phyloP scores from a whole-genome alignment of 2,113 vertebrate genomes.

The Tachysurus fulvidraco region DNA sequence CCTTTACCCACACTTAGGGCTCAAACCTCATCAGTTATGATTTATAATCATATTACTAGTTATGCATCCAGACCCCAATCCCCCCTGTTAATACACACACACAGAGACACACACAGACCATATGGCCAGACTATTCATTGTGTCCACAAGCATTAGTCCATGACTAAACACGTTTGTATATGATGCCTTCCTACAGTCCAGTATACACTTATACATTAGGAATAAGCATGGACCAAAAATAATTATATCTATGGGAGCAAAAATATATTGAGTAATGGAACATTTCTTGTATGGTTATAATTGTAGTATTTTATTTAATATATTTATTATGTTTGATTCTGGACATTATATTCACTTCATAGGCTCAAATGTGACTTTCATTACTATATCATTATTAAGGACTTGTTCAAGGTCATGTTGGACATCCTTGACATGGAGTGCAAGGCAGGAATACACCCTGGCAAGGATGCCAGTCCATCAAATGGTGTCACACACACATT shows the following conservation, averaged over 20 bases:
- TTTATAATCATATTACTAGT: constrained; percentile 1
- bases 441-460: neutral
- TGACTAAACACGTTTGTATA: neutral
- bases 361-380: neutral
- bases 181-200: neutral
- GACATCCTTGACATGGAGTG: neutral
- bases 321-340: neutral
- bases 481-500: neutral
- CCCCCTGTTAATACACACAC: neutral
- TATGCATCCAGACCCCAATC: neutral
- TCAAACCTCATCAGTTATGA: constrained; percentile 33
- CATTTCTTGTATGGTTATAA: neutral
- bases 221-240: neutral
- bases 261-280: neutral
- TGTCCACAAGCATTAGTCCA: neutral
- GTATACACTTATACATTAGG: neutral
- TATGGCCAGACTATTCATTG: neutral
- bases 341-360: neutral
- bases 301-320: neutral
- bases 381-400: neutral
- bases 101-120: neutral
- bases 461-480: neutral
- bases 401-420: neutral
- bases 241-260: neutral
- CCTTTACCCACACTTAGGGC: constrained; percentile 6